Base-by-base conservation (phyloP, 2,113 vertebrate species). In the Catharus bicknelli region DNA sequence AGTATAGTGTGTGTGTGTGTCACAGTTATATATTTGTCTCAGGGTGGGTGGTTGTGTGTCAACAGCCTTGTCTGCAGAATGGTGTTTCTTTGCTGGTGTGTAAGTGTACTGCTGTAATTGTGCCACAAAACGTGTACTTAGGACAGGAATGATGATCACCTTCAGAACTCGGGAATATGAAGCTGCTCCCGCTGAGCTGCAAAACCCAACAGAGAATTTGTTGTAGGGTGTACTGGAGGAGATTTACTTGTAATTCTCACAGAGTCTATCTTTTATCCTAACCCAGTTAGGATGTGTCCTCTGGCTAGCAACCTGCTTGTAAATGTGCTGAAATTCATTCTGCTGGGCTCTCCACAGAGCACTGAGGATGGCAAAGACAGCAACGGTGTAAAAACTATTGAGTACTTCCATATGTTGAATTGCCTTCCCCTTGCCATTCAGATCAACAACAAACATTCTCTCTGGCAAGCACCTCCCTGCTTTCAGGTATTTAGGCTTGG, bases 401-500 rank as follows among this genome's bases (percentile, higher is more conserved):
- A 75, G 45, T 54, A 17, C 26, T 84, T 86, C 66, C 76, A 93
- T 25, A 43, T 68, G 58, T 73, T 88, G 59, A 48, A 74, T 90
- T 78, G 57, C 25, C n/a, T 78, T 64, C 25, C 17, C 22, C 22
- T 83, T 85, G 70, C 81, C 19, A 5, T 75, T 94, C 62, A 27
- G 34, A 82, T 78, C 40, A 64, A 55, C 61, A 83, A 14, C 43
- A 70, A 80, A 26, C 10, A 2, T 74, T 50, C 59, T 62, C 23
- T 75, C 83, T 91, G 34, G 61, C 68, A 94, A 90, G 22, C 21
- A 69, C 48, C 53, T 48, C 11, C 32, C 20, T 74, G 40, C n/a
- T 92, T 88, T 79, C 64, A 92, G 53, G 55, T 93, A 38, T 80
- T 90, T 59, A 57, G 55, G n/a, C 16, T 79, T 86, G 86, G 63